phyloP scores from a whole-genome alignment of 2,888 invertebrate genomes.

The Chelonus formosanus region DNA sequence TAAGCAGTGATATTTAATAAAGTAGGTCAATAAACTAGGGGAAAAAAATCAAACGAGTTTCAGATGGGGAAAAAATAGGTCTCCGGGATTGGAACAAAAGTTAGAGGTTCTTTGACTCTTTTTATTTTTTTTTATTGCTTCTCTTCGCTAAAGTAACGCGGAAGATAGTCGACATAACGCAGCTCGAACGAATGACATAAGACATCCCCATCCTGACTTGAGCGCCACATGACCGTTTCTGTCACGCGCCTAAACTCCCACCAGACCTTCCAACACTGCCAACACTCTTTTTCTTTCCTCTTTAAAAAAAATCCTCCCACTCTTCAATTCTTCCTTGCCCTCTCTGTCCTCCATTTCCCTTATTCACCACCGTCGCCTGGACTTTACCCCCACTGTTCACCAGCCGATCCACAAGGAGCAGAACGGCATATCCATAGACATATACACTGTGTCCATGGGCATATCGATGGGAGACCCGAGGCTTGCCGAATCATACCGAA shows the following conservation, averaged over 20 bases:
- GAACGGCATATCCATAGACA: conserved; percentile 24
- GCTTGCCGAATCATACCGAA: conserved; percentile 51
- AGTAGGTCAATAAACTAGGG: conserved; percentile 9
- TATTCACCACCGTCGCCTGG: conserved; percentile 30
- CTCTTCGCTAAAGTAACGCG: not conserved
- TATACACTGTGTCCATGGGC: conserved; percentile 50
- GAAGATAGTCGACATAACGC: conserved; percentile 38
- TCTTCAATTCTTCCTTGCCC: conserved; percentile 10
- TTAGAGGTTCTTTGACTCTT: conserved; percentile 16
- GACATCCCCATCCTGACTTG: conserved; percentile 56
- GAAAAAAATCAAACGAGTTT: conserved; percentile 1
- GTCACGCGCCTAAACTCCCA: conserved; percentile 50
- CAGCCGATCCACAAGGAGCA: conserved; percentile 9
- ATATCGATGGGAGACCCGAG: conserved; percentile 60
- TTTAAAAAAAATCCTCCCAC: not conserved
- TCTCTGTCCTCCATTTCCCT: conserved; percentile 11
- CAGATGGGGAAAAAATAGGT: conserved; percentile 14
- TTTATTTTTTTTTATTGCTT: not conserved
- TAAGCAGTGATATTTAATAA: not conserved
- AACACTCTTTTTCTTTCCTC: conserved; percentile 9
- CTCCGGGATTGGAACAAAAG: conserved; percentile 23
- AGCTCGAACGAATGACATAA: conserved; percentile 56
- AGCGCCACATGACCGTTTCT: conserved; percentile 60
- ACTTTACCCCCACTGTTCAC: conserved; percentile 13
- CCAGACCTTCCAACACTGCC: conserved; percentile 24